Evolutionary conservation across 2,113 vertebrate genomes (phyloP).

Genomic region (Phrynosoma platyrhinos): DNA sequence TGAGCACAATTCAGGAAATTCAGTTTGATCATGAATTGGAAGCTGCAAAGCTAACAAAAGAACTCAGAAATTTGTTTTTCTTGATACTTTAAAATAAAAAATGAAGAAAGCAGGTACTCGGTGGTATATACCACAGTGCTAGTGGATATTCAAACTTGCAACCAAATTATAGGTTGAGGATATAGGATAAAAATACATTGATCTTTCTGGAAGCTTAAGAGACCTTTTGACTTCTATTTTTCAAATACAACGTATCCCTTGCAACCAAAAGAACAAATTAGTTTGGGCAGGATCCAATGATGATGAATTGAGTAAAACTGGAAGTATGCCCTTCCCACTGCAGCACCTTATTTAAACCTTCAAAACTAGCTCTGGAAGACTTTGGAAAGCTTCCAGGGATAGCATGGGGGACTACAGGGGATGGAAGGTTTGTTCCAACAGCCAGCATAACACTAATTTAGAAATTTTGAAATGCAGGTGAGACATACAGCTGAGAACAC

Average conservation of each 20-base stretch:
- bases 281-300: neutral
- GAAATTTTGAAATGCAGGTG: no score
- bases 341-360: no score
- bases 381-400: no score
- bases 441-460: no score
- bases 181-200: neutral
- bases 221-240: neutral
- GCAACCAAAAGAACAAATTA: neutral
- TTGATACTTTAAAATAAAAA: neutral
- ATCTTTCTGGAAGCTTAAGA: neutral
- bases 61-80: neutral
- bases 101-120: neutral
- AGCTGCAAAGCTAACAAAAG: slow-evolving; percentile 41
- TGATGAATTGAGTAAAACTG: no score
- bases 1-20: slow-evolving; percentile 35
- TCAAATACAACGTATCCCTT: neutral
- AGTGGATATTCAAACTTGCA: neutral
- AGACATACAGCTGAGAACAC: no score
- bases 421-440: no score
- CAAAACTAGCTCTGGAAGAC: no score
- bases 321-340: no score
- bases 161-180: neutral
- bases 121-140: neutral
- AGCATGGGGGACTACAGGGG: no score
- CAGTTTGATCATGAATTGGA: neutral